phyloP scores from a whole-genome alignment of 2,888 invertebrate species.

The Ceramica pisi region DNA sequence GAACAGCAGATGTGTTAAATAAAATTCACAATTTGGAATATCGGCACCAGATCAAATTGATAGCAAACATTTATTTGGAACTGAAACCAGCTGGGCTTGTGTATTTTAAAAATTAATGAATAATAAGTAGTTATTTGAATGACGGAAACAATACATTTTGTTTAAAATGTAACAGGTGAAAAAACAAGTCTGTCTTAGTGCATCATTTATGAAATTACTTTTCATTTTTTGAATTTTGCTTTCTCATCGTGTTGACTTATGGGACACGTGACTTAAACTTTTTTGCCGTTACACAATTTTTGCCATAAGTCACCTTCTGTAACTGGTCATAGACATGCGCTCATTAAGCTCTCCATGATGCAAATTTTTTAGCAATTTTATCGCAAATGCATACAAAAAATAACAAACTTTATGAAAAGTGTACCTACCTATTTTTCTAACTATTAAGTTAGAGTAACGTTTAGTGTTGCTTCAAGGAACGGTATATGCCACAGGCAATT shows the following conservation, averaged over 20 bases:
- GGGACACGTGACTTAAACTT: background rate
- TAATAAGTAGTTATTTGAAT: constrained; percentile 11
- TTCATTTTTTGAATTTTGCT: background rate
- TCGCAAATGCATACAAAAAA: background rate
- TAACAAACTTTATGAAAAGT: background rate
- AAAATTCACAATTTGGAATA: constrained; percentile 42
- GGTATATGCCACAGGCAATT: too few species aligned
- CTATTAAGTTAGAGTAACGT: too few species aligned
- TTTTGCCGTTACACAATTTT: background rate
- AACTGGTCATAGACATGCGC: background rate
- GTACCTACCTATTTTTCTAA: too few species aligned
- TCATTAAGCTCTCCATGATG: too few species aligned
- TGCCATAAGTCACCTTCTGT: too few species aligned
- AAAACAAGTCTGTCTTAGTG: background rate
- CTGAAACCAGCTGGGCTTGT: constrained; percentile 11
- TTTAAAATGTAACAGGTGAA: background rate
- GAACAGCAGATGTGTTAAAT: constrained; percentile 16
- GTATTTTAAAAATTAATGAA: constrained; percentile 21
- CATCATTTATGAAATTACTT: background rate
- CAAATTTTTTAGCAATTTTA: too few species aligned
- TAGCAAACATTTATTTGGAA: constrained; percentile 41
- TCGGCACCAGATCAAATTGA: constrained; percentile 43
- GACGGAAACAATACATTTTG: background rate
- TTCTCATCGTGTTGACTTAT: background rate
- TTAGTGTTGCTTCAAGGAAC: too few species aligned